A percentile compares a stretch with the other conserved stretches of the same genome.
These are phyloP conservation scores for Heliothis virescens DNA, from an alignment of 1,140 invertebrate genomes.

Conservation along the genomic window DNA sequence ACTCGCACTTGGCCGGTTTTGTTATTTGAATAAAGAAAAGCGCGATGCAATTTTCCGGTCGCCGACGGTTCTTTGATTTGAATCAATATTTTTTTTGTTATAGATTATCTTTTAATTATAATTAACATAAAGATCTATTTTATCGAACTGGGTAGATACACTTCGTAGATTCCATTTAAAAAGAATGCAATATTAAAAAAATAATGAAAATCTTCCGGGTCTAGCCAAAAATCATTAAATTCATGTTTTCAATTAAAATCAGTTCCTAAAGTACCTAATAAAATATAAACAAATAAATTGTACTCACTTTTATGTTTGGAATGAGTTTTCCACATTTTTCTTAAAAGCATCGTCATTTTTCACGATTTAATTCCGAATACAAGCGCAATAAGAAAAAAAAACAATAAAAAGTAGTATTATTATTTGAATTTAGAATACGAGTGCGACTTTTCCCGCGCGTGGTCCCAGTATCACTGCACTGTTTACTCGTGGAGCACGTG, in stretches of 20 bases:
- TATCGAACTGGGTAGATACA: no score
- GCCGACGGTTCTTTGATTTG: not conserved
- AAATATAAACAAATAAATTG: not conserved
- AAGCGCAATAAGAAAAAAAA: slow-evolving; percentile 17
- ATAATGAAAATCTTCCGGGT: no score
- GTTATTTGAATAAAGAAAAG: slow-evolving; percentile 2
- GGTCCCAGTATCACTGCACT: slow-evolving; percentile 61
- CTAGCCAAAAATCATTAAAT: no score
- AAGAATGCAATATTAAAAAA: no score
- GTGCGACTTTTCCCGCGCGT: slow-evolving; percentile 70
- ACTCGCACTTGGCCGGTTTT: no score
- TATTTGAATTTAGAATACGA: slow-evolving; percentile 43
- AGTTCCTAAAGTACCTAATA: no score
- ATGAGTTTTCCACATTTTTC: slow-evolving; percentile 89
- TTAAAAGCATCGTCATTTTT: slow-evolving; percentile 87
- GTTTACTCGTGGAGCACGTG: slow-evolving; percentile 37
- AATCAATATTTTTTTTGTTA: not conserved
- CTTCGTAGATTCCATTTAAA: no score
- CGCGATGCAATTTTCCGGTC: not conserved
- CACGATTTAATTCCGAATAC: not conserved
- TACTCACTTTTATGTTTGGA: slow-evolving; percentile 90
- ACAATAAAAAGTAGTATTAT: not conserved
- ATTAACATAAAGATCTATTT: no score
- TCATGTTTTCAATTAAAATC: no score
- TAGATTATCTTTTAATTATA: not conserved